Conservation (phyloP, 2,113 vertebrate species). For the Nycticryphes semicollaris region DNA sequence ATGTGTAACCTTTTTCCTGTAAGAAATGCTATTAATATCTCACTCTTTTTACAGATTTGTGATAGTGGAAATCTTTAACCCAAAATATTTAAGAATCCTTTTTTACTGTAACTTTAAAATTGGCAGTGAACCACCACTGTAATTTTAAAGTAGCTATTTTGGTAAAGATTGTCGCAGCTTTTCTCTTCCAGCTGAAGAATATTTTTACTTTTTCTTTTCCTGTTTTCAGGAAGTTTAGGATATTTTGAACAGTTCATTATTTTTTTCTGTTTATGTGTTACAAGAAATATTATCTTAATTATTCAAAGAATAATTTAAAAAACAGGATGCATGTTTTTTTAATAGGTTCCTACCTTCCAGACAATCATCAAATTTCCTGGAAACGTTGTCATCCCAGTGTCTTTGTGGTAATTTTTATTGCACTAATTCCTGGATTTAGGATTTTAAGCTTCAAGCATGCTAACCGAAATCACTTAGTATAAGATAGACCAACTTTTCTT, state of each 20-base stretch:
- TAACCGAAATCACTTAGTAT: neutral
- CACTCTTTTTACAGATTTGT: neutral
- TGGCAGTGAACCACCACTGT: neutral
- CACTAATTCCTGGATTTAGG: neutral
- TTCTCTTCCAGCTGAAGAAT: neutral
- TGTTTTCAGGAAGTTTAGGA: neutral
- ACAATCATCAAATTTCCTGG: neutral
- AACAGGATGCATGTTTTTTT: too few relatives aligned
- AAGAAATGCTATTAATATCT: neutral
- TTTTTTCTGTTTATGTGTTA: neutral
- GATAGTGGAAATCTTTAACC: neutral
- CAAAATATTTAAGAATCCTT: neutral
- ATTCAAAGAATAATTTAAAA: neutral
- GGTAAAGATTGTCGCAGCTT: neutral
- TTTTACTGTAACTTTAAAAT: neutral
- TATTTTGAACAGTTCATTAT: rapidly evolving
- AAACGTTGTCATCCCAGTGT: neutral
- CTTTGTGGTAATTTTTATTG: neutral
- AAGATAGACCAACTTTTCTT: neutral
- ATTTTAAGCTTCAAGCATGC: neutral
- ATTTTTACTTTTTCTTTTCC: neutral
- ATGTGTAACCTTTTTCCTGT: neutral
- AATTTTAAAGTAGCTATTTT: neutral
- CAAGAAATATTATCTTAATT: neutral
- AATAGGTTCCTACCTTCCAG: neutral